Percentiles rank a stretch among this genome's conserved stretches.
Conservation (phyloP, 1,140 invertebrate genomes). For the Ceratosolen solmsi region DNA sequence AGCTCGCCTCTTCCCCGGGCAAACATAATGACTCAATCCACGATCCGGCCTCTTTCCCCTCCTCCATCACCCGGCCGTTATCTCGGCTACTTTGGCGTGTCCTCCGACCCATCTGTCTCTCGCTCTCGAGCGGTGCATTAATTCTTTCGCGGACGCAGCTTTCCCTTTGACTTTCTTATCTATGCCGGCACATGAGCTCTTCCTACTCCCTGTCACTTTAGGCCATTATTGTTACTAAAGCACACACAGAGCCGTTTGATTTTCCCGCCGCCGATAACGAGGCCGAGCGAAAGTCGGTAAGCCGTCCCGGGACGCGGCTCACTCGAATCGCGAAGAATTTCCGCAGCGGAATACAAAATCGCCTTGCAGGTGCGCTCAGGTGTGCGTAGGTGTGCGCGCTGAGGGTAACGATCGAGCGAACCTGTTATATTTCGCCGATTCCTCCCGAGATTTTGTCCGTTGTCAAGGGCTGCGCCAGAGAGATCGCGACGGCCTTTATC, state of each 20-base stretch:
- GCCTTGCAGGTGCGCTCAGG: no score
- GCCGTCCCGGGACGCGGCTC: no score
- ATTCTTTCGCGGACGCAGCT: slow-evolving; percentile 17
- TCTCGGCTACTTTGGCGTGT: slow-evolving; percentile 42
- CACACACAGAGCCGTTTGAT: not conserved
- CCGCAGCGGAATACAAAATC: no score
- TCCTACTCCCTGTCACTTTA: not conserved
- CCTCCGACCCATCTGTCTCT: slow-evolving; percentile 50
- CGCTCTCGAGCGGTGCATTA: slow-evolving; percentile 37
- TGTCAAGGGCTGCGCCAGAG: no score
- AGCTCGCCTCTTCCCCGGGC: slow-evolving; percentile 41
- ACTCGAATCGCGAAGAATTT: no score
- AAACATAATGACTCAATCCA: slow-evolving; percentile 74
- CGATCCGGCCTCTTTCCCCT: slow-evolving; percentile 61
- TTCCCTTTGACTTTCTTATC: slow-evolving; percentile 21
- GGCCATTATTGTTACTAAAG: not conserved
- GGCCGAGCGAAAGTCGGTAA: no score
- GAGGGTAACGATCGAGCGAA: no score
- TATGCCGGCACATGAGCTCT: not conserved
- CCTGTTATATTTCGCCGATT: no score
- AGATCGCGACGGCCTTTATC: no score
- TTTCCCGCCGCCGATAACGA: not conserved
- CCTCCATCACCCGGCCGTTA: slow-evolving; percentile 21
- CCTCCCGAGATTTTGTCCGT: no score
- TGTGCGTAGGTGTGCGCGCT: no score